Conservation (phyloP, 2,113 vertebrate genomes). For the Aspidoscelis tigris region DNA sequence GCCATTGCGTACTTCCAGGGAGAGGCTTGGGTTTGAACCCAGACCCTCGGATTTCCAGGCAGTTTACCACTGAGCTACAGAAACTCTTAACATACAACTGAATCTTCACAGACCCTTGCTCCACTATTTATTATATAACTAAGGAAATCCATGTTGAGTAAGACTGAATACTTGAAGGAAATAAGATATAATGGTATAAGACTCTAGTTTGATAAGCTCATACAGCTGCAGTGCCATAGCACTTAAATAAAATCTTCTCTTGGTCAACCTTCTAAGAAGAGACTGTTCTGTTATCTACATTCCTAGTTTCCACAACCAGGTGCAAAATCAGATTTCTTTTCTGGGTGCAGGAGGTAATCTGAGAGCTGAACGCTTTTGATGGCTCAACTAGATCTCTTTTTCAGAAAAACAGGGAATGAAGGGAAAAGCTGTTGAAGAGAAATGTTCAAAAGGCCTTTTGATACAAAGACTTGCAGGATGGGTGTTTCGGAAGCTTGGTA, state of each 20-base stretch:
- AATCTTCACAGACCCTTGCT: not conserved
- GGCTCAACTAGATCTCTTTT: constrained; percentile 53
- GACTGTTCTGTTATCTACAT: not conserved
- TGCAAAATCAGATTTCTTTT: constrained; percentile 48
- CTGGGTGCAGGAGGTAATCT: constrained; percentile 62
- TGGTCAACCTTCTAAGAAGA: constrained; percentile 37
- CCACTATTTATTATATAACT: not conserved
- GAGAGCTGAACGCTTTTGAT: constrained; percentile 55
- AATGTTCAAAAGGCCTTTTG: constrained; percentile 62
- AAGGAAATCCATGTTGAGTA: not conserved
- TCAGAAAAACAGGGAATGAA: constrained; percentile 53
- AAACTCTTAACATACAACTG: not conserved
- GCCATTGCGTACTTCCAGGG: not conserved
- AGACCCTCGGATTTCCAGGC: not conserved
- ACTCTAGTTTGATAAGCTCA: not conserved
- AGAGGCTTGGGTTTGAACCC: not conserved
- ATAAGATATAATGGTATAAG: not conserved
- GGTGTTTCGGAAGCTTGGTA: constrained; percentile 47
- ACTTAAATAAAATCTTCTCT: constrained; percentile 32
- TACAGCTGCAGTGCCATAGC: not conserved
- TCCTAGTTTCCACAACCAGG: constrained; percentile 47
- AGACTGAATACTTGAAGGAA: not conserved
- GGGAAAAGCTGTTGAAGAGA: constrained; percentile 28
- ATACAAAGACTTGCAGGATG: constrained; percentile 50
- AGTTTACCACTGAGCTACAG: too few relatives aligned